Evolutionary conservation across 2,797 vertebrate species (phyloP).

Genomic region (Lemur catta): DNA sequence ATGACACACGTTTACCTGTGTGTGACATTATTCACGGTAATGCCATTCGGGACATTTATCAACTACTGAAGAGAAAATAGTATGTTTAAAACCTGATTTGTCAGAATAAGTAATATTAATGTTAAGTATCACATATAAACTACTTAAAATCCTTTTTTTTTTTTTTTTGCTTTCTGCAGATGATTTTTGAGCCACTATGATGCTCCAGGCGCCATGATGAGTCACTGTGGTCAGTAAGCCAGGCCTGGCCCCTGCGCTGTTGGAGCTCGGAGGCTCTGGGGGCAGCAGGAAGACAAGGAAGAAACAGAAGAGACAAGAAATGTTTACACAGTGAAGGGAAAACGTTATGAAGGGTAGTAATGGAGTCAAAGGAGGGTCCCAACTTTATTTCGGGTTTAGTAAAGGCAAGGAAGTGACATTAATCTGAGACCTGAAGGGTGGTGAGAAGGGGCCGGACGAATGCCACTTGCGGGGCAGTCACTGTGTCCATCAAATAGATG

Average conservation of each 20-base stretch:
- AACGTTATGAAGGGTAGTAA: neutral
- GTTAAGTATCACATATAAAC: neutral
- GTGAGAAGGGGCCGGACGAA: neutral
- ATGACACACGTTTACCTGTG: neutral
- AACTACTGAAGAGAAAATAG: neutral
- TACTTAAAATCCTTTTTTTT: neutral
- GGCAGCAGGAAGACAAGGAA: neutral
- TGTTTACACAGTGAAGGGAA: neutral
- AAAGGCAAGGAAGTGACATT: neutral
- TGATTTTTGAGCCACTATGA: neutral
- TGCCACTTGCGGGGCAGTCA: neutral
- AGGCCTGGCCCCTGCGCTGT: neutral
- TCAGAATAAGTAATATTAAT: neutral
- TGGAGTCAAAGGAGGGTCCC: neutral
- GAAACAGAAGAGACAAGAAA: neutral
- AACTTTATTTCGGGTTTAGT: neutral
- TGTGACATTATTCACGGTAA: neutral
- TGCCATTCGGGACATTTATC: neutral
- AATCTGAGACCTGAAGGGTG: neutral
- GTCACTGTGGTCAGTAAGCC: neutral
- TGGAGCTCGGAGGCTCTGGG: neutral
- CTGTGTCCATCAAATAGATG: too few species aligned
- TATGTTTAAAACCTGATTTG: neutral
- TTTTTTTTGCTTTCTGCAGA: neutral
- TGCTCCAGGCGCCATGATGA: neutral